Evolutionary conservation across 2,113 vertebrate species (phyloP).

Genomic region (Saguinus imperator): DNA sequence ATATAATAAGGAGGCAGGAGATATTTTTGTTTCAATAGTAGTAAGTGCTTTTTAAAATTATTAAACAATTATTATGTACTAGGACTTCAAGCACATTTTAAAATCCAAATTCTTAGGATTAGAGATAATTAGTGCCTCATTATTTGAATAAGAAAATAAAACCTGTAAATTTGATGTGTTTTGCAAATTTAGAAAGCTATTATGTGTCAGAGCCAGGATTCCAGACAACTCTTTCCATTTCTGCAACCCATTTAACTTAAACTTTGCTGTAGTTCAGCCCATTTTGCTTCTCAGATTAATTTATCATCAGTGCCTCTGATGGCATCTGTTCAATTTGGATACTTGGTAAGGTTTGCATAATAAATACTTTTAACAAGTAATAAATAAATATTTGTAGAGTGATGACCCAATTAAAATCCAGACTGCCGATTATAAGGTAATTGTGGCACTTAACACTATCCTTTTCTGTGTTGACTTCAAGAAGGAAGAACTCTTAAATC

Average conservation of each 20-base stretch:
- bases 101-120: background rate
- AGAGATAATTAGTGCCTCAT: background rate
- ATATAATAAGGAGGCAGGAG: background rate
- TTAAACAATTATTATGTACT: background rate
- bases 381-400: background rate
- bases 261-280: background rate
- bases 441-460: rapidly evolving
- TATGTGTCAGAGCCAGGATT: background rate
- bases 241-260: background rate
- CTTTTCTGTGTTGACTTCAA: background rate
- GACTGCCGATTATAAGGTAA: background rate
- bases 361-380: background rate
- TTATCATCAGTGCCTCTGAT: background rate
- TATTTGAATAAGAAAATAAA: slow-evolving; percentile 6
- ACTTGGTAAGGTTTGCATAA: background rate
- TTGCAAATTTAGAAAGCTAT: background rate
- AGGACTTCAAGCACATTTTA: background rate
- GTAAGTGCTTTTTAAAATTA: background rate
- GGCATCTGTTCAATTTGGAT: background rate
- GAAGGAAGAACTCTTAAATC: background rate
- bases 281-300: background rate
- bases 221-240: background rate
- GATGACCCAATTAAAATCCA: background rate
- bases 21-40: background rate
- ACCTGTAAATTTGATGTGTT: background rate